Percentiles rank a stretch among this genome's conserved stretches.
Evolutionary conservation across 2,888 invertebrate species (phyloP).

Genomic region (Leptopterna dolabrata): DNA sequence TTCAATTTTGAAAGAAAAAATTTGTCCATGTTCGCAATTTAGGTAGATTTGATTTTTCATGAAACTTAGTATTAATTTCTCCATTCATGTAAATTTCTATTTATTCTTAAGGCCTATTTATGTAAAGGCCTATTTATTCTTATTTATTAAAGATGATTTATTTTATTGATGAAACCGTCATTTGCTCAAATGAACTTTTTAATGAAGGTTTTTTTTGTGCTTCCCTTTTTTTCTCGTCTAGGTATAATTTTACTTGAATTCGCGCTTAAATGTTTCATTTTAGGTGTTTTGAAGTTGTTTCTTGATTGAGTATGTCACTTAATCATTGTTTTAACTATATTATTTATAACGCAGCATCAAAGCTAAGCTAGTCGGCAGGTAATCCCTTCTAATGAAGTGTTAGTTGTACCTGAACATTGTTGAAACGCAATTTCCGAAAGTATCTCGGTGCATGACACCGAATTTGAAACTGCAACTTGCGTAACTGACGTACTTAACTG

Average conservation of each 20-base stretch:
- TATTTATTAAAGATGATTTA: not conserved
- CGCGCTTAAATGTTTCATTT: not conserved
- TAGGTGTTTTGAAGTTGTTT: not conserved
- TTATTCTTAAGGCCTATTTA: not conserved
- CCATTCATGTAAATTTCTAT: not conserved
- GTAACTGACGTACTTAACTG: no score
- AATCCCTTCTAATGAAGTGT: conserved; percentile 27
- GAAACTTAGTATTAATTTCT: not conserved
- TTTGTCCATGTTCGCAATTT: not conserved
- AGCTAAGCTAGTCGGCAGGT: conserved; percentile 48
- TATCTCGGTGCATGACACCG: no score
- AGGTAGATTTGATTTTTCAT: not conserved
- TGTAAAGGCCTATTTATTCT: not conserved
- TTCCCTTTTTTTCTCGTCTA: not conserved
- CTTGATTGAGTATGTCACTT: not conserved
- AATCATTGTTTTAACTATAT: not conserved
- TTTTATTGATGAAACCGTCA: not conserved
- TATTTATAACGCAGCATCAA: conserved; percentile 38
- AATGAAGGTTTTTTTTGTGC: not conserved
- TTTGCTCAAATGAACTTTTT: not conserved
- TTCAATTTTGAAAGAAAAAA: no score
- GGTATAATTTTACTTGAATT: not conserved
- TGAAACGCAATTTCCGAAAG: conserved; percentile 10
- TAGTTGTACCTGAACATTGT: conserved; percentile 44
- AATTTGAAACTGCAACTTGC: no score